phyloP scores from a whole-genome alignment of 37 sponge, comb jelly and placozoan species.

The Crambe crambe region DNA sequence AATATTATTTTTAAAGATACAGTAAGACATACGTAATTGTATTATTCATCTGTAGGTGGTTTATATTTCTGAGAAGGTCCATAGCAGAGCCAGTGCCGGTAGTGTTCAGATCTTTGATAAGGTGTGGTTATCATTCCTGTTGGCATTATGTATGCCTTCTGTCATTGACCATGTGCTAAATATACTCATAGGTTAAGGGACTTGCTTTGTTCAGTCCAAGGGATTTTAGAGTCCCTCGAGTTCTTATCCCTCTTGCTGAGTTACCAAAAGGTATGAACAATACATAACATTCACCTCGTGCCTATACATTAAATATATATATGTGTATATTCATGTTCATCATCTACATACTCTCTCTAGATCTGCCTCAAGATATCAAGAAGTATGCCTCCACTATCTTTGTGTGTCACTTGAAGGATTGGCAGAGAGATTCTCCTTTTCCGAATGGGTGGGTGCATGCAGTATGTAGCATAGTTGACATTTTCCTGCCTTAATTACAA shows the following conservation, averaged over 20 bases:
- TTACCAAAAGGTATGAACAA: conserved; percentile 67
- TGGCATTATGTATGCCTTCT: not conserved
- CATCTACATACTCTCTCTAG: conserved; percentile 11
- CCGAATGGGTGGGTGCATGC: conserved; percentile 62
- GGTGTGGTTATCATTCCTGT: conserved; percentile 19
- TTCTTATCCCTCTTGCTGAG: conserved; percentile 74
- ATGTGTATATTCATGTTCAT: not conserved
- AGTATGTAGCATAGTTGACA: not conserved
- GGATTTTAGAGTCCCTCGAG: conserved; percentile 78
- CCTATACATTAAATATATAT: not conserved
- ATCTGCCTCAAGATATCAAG: conserved; percentile 34
- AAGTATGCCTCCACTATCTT: conserved; percentile 70
- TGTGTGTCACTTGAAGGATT: conserved; percentile 51
- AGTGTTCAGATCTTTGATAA: conserved; percentile 67
- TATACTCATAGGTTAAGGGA: conserved; percentile 10
- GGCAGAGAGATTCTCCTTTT: conserved; percentile 61
- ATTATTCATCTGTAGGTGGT: conserved; percentile 84
- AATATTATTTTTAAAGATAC: not conserved
- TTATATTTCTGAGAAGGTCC: conserved; percentile 69
- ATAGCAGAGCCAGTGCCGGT: conserved; percentile 71
- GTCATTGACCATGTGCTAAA: not conserved
- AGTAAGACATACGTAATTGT: too few relatives aligned
- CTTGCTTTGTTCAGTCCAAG: conserved; percentile 77
- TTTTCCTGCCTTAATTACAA: too few relatives aligned
- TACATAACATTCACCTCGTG: not conserved